A percentile compares a stretch with the other conserved stretches of the same genome.
phyloP scores from a whole-genome alignment of 2,797 vertebrate genomes.

The Silurus lanzhouensis region DNA sequence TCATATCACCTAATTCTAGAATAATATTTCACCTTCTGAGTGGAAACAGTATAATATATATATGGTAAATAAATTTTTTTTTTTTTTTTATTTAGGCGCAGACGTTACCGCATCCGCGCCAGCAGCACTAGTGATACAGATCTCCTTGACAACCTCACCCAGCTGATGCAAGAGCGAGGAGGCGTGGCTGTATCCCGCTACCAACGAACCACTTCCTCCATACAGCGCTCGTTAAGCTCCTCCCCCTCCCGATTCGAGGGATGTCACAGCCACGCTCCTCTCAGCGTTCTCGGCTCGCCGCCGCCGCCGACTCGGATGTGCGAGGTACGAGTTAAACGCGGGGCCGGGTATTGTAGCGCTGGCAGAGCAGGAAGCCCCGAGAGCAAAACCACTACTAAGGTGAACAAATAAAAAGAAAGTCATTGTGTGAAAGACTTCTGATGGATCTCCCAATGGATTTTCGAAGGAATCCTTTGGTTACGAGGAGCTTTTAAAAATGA shows the following conservation, averaged over 20 bases:
- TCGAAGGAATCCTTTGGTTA: conserved; percentile 2
- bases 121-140: conserved; percentile 94
- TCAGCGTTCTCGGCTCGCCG: conserved; percentile 87
- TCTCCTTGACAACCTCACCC: conserved; percentile 92
- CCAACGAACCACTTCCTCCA: conserved; percentile 86
- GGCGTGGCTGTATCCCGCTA: conserved; percentile 86
- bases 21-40: no score
- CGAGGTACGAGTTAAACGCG: conserved; percentile 73
- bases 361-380: conserved; percentile 74
- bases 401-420: conserved; percentile 77
- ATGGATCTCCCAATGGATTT: neutral
- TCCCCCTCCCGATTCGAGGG: conserved; percentile 89
- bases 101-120: conserved; percentile 89
- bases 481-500: conserved; percentile 25
- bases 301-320: conserved; percentile 75
- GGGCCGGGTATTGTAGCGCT: conserved; percentile 71
- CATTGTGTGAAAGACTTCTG: neutral
- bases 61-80: neutral
- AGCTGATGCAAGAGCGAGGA: conserved; percentile 89
- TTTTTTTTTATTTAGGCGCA: conserved; percentile 73
- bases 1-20: neutral
- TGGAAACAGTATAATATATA: neutral
- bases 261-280: conserved; percentile 89
- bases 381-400: conserved; percentile 81
- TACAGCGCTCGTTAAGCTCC: conserved; percentile 93